phyloP scores from a whole-genome alignment of 2,113 vertebrate genomes.

The Macrotis lagotis region DNA sequence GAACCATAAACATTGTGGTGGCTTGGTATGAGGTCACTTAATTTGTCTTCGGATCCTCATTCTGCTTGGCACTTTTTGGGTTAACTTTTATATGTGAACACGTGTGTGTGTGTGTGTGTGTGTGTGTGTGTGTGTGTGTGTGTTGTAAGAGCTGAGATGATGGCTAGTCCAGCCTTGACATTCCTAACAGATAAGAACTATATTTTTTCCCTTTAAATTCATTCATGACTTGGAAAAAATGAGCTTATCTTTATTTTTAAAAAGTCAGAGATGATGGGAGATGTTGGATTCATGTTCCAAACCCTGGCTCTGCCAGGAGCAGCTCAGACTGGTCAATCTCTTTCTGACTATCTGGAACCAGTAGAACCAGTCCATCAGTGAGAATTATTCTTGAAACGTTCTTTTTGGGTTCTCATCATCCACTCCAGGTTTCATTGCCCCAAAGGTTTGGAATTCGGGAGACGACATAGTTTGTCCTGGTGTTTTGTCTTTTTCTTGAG shows the following conservation, averaged over 20 bases:
- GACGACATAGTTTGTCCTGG: neutral
- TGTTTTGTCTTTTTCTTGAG: neutral
- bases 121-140: neutral
- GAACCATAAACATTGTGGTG: neutral
- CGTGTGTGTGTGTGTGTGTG: constrained; percentile 45
- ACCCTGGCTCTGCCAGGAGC: no score
- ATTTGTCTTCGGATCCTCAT: neutral
- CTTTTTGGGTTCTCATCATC: no score
- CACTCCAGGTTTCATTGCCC: neutral
- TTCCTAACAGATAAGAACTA: constrained; percentile 76
- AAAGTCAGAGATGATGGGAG: neutral
- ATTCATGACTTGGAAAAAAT: constrained; percentile 72
- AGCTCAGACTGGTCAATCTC: neutral
- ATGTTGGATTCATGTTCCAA: neutral
- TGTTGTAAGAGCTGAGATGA: constrained; percentile 37
- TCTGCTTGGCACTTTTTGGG: constrained; percentile 65
- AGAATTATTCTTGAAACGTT: neutral
- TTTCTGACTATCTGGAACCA: neutral
- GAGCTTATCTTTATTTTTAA: constrained; percentile 62
- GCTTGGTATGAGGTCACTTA: constrained; percentile 11
- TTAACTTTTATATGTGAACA: constrained; percentile 50
- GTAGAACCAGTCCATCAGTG: neutral
- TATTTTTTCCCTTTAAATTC: constrained; percentile 69
- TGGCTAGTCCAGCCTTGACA: constrained; percentile 63
- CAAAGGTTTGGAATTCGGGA: neutral